phyloP scores from a whole-genome alignment of 1,140 invertebrate species.

The Andricus grossulariae region DNA sequence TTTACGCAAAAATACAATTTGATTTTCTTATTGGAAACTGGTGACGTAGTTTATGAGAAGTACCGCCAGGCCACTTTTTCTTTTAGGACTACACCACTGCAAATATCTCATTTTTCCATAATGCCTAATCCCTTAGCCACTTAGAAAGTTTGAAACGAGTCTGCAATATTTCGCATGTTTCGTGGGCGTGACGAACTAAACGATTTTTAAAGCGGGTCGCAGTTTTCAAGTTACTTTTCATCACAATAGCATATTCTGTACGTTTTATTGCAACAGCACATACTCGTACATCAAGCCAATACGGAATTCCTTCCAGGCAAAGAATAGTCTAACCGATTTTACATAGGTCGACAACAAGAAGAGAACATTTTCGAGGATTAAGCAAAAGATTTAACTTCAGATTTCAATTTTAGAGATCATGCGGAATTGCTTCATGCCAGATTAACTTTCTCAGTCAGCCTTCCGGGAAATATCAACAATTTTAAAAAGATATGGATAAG shows the following conservation, averaged over 20 bases:
- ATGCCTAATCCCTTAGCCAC: neutral
- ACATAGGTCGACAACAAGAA: neutral
- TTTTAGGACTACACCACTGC: no score
- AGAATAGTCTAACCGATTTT: slow-evolving; percentile 12
- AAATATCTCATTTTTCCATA: neutral
- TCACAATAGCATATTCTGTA: slow-evolving; percentile 19
- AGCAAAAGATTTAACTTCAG: neutral
- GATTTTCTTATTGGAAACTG: no score
- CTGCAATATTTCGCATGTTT: slow-evolving; percentile 13
- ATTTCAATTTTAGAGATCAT: neutral
- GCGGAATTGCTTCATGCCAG: neutral
- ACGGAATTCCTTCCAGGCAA: slow-evolving; percentile 15
- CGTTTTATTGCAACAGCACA: slow-evolving; percentile 13
- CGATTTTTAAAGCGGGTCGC: neutral
- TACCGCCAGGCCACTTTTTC: no score
- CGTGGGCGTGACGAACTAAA: slow-evolving; percentile 1
- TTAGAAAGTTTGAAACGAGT: slow-evolving; percentile 7
- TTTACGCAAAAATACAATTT: no score
- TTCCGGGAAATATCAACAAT: neutral
- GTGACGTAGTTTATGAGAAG: neutral
- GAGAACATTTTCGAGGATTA: neutral
- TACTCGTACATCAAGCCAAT: slow-evolving; percentile 15
- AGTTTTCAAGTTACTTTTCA: slow-evolving; percentile 18
- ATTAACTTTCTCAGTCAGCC: neutral
- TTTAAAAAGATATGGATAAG: neutral